Conservation (phyloP, 2,113 vertebrate species). For the Myiozetetes cayanensis region DNA sequence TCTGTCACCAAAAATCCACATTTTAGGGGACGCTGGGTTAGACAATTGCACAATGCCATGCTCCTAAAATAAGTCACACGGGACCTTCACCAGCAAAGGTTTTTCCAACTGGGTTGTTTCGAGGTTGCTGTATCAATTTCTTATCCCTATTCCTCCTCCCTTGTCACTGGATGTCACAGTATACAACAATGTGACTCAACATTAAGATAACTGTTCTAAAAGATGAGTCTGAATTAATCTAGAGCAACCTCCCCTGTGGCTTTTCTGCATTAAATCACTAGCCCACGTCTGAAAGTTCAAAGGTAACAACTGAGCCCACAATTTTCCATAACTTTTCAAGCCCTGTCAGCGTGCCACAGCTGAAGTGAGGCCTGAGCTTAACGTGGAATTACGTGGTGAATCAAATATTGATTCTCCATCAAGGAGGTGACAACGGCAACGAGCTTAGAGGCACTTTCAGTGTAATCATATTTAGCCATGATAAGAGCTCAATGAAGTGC, state of each 20-base stretch:
- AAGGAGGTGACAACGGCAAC: slow-evolving; percentile 16
- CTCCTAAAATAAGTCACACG: not conserved
- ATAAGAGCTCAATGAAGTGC: slow-evolving; percentile 8
- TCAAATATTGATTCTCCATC: slow-evolving; percentile 37
- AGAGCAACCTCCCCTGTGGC: not conserved
- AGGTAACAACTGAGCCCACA: not conserved
- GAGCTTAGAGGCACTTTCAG: not conserved
- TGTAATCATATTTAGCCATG: slow-evolving; percentile 9
- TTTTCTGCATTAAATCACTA: not conserved
- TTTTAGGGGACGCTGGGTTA: not conserved
- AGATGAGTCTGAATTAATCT: not conserved
- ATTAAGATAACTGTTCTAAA: not conserved
- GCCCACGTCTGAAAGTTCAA: not conserved
- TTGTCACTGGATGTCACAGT: not conserved
- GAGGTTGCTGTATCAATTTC: not conserved
- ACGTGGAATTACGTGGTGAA: not conserved
- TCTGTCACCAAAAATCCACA: not conserved
- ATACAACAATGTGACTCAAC: not conserved
- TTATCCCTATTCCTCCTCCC: not conserved
- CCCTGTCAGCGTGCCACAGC: not conserved
- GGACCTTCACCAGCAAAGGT: not conserved
- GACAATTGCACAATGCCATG: not conserved
- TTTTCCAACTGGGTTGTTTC: not conserved
- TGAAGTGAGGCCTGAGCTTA: not conserved
- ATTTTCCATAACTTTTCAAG: not conserved